These are phyloP conservation scores for Cavia porcellus DNA, from an alignment of 2,113 vertebrate species.

Conservation along the genomic window DNA sequence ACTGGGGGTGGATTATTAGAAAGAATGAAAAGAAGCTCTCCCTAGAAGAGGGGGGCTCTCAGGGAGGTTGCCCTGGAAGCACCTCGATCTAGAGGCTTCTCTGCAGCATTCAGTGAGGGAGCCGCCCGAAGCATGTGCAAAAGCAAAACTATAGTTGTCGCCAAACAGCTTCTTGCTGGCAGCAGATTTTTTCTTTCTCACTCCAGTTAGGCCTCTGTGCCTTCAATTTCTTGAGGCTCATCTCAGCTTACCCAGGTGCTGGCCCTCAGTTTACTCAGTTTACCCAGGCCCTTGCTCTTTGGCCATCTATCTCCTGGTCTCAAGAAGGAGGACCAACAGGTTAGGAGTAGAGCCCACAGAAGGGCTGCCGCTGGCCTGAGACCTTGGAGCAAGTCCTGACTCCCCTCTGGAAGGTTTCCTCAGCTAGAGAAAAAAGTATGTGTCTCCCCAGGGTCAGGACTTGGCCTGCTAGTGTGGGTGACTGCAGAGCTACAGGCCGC, in stretches of 20 bases:
- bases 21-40: not conserved
- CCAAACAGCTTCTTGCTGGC: not conserved
- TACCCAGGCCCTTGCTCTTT: not conserved
- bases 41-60: not conserved
- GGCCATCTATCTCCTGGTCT: not conserved
- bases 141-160: not conserved
- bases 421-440: not conserved
- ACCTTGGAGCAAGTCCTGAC: not conserved
- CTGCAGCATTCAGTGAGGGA: not conserved
- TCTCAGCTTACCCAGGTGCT: not conserved
- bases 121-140: not conserved
- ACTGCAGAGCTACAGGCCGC: not conserved
- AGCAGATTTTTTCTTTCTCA: not conserved
- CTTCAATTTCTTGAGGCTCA: not conserved
- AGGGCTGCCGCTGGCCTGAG: not conserved
- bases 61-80: not conserved
- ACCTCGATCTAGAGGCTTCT: not conserved
- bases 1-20: not conserved
- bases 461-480: not conserved
- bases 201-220: not conserved
- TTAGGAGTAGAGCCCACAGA: too few relatives aligned
- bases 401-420: not conserved
- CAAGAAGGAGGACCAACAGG: not conserved
- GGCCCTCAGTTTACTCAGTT: not conserved
- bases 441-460: not conserved